Conservation (phyloP, 2,797 vertebrate species). For the Chaetodon trifasciatus region DNA sequence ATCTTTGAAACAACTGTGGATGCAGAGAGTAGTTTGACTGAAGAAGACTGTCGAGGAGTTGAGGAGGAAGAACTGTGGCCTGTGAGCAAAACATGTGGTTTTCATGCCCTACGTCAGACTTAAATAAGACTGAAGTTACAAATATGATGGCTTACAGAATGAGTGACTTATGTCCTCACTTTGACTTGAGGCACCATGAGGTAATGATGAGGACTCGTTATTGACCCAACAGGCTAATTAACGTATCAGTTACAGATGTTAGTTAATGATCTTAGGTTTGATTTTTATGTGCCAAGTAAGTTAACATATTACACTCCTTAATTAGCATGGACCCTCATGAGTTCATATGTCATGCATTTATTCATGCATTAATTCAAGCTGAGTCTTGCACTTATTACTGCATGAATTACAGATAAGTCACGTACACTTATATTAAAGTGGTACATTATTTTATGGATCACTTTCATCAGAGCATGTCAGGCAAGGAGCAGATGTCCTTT, state of each 20-base stretch:
- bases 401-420: conserved; percentile 58
- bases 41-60: neutral
- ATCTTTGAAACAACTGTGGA: neutral
- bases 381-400: conserved; percentile 56
- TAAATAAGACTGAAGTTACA: conserved; percentile 6
- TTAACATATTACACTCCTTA: conserved; percentile 45
- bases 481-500: conserved; percentile 30
- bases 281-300: conserved; percentile 44
- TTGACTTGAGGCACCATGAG: neutral
- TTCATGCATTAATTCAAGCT: conserved; percentile 71
- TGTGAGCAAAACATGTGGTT: no score
- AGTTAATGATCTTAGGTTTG: conserved; percentile 42
- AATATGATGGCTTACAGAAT: conserved; percentile 17
- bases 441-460: conserved; percentile 29
- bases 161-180: conserved; percentile 1
- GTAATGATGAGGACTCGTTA: conserved; percentile 17
- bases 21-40: conserved; percentile 7
- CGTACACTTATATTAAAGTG: conserved; percentile 22
- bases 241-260: conserved; percentile 35
- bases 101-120: conserved; percentile 6
- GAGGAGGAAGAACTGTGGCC: neutral
- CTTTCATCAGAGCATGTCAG: conserved; percentile 34
- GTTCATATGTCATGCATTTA: conserved; percentile 65
- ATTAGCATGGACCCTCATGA: conserved; percentile 56
- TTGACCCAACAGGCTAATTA: conserved; percentile 51